These are phyloP conservation scores for Napeogenes sylphis DNA, from an alignment of 2,888 invertebrate species.

Conservation along the genomic window DNA sequence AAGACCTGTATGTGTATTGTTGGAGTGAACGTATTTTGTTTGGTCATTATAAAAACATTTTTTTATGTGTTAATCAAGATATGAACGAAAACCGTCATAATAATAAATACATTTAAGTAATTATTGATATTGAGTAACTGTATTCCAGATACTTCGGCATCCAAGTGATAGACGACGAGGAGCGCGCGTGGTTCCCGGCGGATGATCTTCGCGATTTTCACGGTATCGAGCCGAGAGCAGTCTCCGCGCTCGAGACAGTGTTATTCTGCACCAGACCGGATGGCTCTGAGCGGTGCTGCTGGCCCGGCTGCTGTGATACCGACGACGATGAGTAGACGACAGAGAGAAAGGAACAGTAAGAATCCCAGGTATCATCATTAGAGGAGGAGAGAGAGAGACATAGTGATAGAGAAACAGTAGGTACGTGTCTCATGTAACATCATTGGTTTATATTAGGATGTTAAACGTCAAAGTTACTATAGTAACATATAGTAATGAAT, in stretches of 20 bases:
- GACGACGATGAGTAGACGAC: constrained; percentile 62
- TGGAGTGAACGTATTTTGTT: too few species aligned
- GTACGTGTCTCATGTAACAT: too few species aligned
- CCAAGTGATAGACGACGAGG: constrained; percentile 90
- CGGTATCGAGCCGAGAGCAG: constrained; percentile 85
- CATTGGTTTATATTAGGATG: too few species aligned
- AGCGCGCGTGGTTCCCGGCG: constrained; percentile 95
- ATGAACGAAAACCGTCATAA: too few species aligned
- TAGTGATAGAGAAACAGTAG: background rate
- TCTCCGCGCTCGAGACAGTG: constrained; percentile 85
- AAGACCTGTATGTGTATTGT: too few species aligned
- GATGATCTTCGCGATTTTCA: constrained; percentile 93
- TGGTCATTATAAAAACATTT: too few species aligned
- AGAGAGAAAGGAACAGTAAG: background rate
- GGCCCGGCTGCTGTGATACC: constrained; percentile 78
- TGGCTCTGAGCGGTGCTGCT: constrained; percentile 89
- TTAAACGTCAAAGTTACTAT: too few species aligned
- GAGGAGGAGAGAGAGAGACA: background rate
- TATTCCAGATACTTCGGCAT: constrained; percentile 85
- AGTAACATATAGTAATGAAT: too few species aligned
- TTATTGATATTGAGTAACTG: background rate
- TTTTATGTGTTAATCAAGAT: too few species aligned
- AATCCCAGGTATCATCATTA: background rate
- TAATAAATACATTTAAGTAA: too few species aligned
- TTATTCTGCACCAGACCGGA: constrained; percentile 91